Base-by-base conservation (phyloP, 2,888 invertebrate species). In the Lasioglossum zephyrum region DNA sequence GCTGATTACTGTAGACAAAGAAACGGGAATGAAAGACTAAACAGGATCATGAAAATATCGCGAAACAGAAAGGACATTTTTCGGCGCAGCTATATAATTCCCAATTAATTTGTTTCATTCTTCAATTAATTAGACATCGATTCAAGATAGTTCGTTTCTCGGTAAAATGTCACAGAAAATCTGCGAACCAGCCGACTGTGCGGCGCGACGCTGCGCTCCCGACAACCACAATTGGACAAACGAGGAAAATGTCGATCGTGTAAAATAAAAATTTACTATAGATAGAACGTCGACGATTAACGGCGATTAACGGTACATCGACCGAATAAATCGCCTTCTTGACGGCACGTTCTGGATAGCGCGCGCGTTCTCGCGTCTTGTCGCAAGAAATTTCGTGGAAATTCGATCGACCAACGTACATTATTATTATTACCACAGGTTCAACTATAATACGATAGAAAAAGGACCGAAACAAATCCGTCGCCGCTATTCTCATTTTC, bases 291-390 rank as follows among this genome's bases (percentile, higher is more conserved):
- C n/a, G 60, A 39, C 66, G 73, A 84, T 88, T 88, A 82, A 78
- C 77, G 77, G 53, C 76, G 81, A 86, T 89, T 86, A 89, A 89
- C 89, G 87, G 90, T 89, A 89, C 82, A 76, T 79, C 80, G 90
- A 84, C 79, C 85, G 89, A 87, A 85, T 84, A 84, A 89, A 81
- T 82, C 74, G 49, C 49, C 47, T 85, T 73, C 77, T 16, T 73
- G 82, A 83, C 73, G 69, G 70, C 22, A 8, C 57, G 16, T 53
- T 39, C 36, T 9, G 66, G 49, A 53, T 22, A 41, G 39, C 22
- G n/a, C 13, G 36, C 66, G 36, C 66, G 66, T 66, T 39, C 22
- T 69, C 22, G 8, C 66, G 39, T 4, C 69, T 39, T 22, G 36
- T 69, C 36, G 36, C 39, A 36, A 22, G 39, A 69, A 69, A 69